phyloP scores from a whole-genome alignment of 1,140 invertebrate species.

The Hydropsyche tenuis region DNA sequence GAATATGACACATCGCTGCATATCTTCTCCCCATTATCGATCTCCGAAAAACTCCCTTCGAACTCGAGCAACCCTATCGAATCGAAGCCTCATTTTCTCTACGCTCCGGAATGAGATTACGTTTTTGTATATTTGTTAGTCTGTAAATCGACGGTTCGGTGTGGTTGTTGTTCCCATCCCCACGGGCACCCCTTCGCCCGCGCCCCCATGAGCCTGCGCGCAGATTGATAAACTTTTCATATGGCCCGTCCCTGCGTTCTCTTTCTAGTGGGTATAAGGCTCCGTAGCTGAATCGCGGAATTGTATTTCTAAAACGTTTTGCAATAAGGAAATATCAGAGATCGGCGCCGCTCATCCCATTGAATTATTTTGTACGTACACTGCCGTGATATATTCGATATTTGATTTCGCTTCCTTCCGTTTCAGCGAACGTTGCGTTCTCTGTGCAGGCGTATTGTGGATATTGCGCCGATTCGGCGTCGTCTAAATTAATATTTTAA shows the following conservation, averaged over 20 bases:
- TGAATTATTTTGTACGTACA: constrained; percentile 33
- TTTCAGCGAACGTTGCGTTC: constrained; percentile 2
- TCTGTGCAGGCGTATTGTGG: background rate
- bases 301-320: constrained; percentile 40
- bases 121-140: constrained; percentile 45
- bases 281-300: constrained; percentile 17
- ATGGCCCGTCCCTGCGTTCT: constrained; percentile 8
- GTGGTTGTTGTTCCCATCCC: background rate
- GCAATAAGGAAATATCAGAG: constrained; percentile 35
- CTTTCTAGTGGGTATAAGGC: constrained; percentile 5
- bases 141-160: constrained; percentile 38
- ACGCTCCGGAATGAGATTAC: constrained; percentile 40
- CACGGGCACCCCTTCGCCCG: background rate
- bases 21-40: too few species aligned
- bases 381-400: constrained; percentile 24
- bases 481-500: background rate
- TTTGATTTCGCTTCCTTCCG: constrained; percentile 32
- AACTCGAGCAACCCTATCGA: constrained; percentile 11
- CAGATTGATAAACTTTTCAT: constrained; percentile 47
- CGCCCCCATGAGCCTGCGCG: constrained; percentile 9
- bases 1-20: too few species aligned
- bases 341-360: constrained; percentile 25
- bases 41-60: too few species aligned
- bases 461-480: too few species aligned
- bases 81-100: constrained; percentile 19